Evolutionary conservation across 2,113 vertebrate species (phyloP).

Genomic region (Panthera uncia): DNA sequence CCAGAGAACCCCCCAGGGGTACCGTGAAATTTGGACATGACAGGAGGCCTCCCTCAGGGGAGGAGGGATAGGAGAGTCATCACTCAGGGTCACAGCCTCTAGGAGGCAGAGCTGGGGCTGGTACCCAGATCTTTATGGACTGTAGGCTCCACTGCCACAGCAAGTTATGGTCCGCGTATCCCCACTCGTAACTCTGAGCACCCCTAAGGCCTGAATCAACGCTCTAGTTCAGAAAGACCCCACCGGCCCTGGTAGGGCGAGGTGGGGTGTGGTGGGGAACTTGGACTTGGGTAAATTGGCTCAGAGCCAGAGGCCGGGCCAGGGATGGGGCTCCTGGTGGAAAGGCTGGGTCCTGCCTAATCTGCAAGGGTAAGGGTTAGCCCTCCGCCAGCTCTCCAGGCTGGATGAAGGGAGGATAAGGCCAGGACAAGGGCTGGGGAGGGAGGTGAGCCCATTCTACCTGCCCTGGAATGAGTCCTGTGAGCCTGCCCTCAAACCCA

Average conservation of each 20-base stretch:
- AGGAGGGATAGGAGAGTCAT: neutral
- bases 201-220: neutral
- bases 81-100: neutral
- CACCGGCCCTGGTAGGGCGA: neutral
- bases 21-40: neutral
- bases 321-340: neutral
- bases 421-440: neutral
- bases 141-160: neutral
- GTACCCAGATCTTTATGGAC: neutral
- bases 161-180: neutral
- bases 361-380: neutral
- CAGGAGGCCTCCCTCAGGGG: neutral
- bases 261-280: neutral
- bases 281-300: neutral
- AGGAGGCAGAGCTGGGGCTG: neutral
- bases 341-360: neutral
- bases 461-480: neutral
- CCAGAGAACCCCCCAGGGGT: neutral
- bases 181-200: neutral
- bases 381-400: neutral
- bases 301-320: neutral
- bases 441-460: neutral
- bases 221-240: neutral
- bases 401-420: neutral
- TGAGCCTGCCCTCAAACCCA: neutral